Conservation (phyloP, 2,797 vertebrate species). For the Oceanodroma leucorhoa region DNA sequence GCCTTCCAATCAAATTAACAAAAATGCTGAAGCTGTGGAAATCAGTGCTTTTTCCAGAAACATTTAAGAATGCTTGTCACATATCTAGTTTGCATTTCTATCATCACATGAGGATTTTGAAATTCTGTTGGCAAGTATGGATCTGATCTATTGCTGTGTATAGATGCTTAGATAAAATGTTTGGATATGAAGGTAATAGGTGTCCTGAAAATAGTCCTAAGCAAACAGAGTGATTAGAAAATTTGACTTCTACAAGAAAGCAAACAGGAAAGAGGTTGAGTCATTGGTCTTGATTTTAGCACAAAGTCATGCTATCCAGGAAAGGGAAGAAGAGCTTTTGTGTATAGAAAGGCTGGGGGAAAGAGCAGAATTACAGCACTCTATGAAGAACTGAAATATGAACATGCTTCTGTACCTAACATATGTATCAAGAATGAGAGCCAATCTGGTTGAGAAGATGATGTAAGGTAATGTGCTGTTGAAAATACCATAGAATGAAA, state of each 20-base stretch:
- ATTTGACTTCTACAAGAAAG: not conserved
- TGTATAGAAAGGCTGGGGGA: not conserved
- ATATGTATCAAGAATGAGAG: not conserved
- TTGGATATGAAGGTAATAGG: not conserved
- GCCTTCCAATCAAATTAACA: not conserved
- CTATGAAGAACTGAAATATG: not conserved
- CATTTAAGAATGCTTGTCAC: not conserved
- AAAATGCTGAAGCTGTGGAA: not conserved
- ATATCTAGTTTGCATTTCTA: not conserved
- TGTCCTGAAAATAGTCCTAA: not conserved
- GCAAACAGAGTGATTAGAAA: not conserved
- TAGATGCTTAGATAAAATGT: not conserved
- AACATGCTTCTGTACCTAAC: not conserved
- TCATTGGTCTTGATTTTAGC: not conserved
- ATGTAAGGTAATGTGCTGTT: not conserved
- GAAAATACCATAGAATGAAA: not conserved
- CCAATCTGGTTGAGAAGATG: not conserved
- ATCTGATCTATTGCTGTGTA: not conserved
- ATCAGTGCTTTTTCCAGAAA: not conserved
- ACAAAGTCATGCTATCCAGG: not conserved
- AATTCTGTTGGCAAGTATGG: not conserved
- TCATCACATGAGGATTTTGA: not conserved
- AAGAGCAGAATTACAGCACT: not conserved
- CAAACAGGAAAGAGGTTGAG: not conserved
- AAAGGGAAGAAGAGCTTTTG: not conserved